Evolutionary conservation across 2,113 vertebrate genomes (phyloP).

Genomic region (Tamias sibiricus): DNA sequence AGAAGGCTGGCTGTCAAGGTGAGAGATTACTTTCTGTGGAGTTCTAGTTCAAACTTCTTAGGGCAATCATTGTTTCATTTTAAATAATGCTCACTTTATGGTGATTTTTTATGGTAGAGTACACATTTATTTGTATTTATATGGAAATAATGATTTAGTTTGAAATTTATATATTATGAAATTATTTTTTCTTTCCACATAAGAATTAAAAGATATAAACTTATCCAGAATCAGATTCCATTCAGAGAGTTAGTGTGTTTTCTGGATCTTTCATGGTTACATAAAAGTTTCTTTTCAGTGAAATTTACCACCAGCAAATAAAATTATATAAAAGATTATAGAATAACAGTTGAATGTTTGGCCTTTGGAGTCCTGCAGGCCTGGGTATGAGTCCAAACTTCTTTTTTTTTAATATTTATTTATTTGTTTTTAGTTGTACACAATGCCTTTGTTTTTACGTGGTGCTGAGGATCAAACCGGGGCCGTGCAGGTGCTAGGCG

Average conservation of each 20-base stretch:
- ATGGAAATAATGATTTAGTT: neutral
- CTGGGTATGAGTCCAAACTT: neutral
- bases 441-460: too few relatives aligned
- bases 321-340: neutral
- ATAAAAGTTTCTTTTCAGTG: slow-evolving; percentile 5
- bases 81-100: neutral
- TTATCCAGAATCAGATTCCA: neutral
- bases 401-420: too few relatives aligned
- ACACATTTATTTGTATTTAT: neutral
- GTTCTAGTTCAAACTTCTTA: neutral
- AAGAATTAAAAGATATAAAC: neutral
- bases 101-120: neutral
- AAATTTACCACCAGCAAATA: neutral
- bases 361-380: neutral
- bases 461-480: too few relatives aligned
- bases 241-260: neutral
- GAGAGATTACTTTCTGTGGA: neutral
- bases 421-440: too few relatives aligned
- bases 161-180: neutral
- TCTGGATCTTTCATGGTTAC: neutral
- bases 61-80: neutral
- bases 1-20: neutral
- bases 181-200: neutral
- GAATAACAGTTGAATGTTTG: neutral
- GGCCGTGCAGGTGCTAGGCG: too few relatives aligned